Percentiles rank a stretch among this genome's conserved stretches.
phyloP scores from a whole-genome alignment of 1,140 invertebrate genomes.

The Prorops nasuta region DNA sequence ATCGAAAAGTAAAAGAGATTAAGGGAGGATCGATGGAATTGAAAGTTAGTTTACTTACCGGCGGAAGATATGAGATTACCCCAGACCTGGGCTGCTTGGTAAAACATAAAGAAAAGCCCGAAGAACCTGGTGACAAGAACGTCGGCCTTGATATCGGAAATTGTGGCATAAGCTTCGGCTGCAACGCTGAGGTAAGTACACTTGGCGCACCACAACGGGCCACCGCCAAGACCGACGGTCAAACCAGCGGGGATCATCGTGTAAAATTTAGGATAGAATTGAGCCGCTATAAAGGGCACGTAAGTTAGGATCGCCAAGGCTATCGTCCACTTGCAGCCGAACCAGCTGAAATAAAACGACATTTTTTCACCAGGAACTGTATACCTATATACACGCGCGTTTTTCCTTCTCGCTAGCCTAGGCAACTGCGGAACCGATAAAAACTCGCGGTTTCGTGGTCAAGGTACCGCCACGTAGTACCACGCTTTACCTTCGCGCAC shows the following conservation, averaged over 20 bases:
- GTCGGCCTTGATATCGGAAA: constrained; percentile 67
- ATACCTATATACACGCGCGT: too few relatives aligned
- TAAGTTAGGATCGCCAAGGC: constrained; percentile 81
- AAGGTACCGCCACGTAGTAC: too few relatives aligned
- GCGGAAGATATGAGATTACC: constrained; percentile 89
- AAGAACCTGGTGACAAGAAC: constrained; percentile 81
- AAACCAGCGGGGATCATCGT: constrained; percentile 85
- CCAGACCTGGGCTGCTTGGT: constrained; percentile 90
- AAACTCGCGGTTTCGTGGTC: too few relatives aligned
- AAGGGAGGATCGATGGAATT: too few relatives aligned
- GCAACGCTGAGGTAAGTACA: constrained; percentile 84
- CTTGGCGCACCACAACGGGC: constrained; percentile 87
- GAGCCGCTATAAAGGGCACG: constrained; percentile 82
- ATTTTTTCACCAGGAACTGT: too few relatives aligned
- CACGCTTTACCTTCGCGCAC: too few relatives aligned
- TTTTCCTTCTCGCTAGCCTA: too few relatives aligned
- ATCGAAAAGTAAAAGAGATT: background rate
- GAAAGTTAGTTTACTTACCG: constrained; percentile 59
- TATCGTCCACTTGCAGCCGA: constrained; percentile 85
- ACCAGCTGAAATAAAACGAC: constrained; percentile 63
- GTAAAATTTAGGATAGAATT: constrained; percentile 80
- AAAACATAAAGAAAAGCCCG: constrained; percentile 90
- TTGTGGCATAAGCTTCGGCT: constrained; percentile 67
- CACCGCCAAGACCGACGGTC: constrained; percentile 81
- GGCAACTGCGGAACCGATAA: too few relatives aligned